Base-by-base conservation (phyloP, 2,888 invertebrate species). In the Empis livida region DNA sequence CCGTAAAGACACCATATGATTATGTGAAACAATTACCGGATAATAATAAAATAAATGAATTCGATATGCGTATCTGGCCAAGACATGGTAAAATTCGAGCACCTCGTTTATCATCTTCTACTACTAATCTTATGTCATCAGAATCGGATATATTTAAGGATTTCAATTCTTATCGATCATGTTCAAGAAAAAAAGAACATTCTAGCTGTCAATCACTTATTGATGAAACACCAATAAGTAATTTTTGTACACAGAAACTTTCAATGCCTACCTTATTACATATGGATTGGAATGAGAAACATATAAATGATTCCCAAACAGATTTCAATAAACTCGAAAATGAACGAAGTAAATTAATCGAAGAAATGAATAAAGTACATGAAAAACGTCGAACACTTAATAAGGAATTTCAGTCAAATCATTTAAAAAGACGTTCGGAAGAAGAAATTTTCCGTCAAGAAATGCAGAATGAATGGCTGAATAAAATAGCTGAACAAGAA, bases 401-500 rank as follows among this genome's bases (percentile, higher is more conserved):
- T 15, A 44, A 48, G 16, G 39, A 43, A 10, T 23, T 47, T 1
- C 49, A 61, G 5, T 59, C 63, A 2, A 53, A 59, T 0, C 58
- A 61, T 11, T 35, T 66, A 43, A 65, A 79, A 38, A 54, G 78
- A 10, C 76, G 79, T 10, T 80, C 80, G 43, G 83, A 87, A 63
- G 78, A 78, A 52, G 85, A 88, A 64, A 72, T 78, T 39, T 78
- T 84, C 56, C 77, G 88, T 9, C 81, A 83, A 54, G 79, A 81
- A 67, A 89, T 90, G 88, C 89, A 85, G 67, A 77, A 84, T 56
- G 89, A 89, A 64, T 89, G 88, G 70, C 77, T 87, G 61, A 73
- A 75, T 59, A 83, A 88, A 68, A 81, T 89, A 58, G 79, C 82
- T 6, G 83, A 84, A 62, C 75, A 87, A 11, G 80, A 84, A 57